A percentile compares a stretch with the other conserved stretches of the same genome.
These are phyloP conservation scores for Ormyrus pomaceus DNA, from an alignment of 2,888 invertebrate species.

Conservation along the genomic window DNA sequence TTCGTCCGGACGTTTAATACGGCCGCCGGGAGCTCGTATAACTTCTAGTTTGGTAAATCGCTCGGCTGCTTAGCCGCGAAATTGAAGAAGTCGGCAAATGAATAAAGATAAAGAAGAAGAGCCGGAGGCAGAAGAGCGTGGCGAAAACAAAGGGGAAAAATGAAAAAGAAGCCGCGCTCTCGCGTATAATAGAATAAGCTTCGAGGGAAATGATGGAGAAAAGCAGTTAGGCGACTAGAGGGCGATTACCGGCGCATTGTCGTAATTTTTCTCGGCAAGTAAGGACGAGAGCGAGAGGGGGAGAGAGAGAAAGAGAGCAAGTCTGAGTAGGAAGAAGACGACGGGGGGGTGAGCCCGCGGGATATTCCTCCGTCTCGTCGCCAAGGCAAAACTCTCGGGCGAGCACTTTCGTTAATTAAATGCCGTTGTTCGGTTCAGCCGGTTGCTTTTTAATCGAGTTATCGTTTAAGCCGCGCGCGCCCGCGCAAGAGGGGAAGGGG, in stretches of 20 bases:
- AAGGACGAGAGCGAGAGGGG: background rate
- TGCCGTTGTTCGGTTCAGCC: conserved; percentile 70
- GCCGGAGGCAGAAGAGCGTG: background rate
- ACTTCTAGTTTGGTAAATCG: too few species aligned
- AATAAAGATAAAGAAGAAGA: conserved; percentile 13
- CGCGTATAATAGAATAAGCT: conserved; percentile 36
- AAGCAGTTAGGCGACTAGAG: conserved; percentile 30
- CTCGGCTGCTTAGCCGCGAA: conserved; percentile 1
- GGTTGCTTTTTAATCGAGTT: conserved; percentile 69
- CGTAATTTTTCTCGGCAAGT: conserved; percentile 45
- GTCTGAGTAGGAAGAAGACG: too few species aligned
- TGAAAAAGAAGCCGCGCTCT: background rate
- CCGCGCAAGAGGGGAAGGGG: conserved; percentile 4
- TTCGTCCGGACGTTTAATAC: too few species aligned
- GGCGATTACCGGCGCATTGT: conserved; percentile 50
- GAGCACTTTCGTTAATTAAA: conserved; percentile 73
- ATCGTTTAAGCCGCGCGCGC: conserved; percentile 67
- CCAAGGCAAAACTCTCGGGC: conserved; percentile 64
- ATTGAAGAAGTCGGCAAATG: background rate
- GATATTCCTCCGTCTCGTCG: conserved; percentile 43
- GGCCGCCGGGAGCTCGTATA: too few species aligned
- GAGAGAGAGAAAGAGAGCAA: background rate
- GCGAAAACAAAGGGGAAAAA: background rate
- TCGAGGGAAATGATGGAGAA: conserved; percentile 31
- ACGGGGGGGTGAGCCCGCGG: conserved; percentile 42